Percentiles rank a stretch among this genome's conserved stretches.
Evolutionary conservation across 2,888 invertebrate species (phyloP).

Genomic region (Phortica okadai): DNA sequence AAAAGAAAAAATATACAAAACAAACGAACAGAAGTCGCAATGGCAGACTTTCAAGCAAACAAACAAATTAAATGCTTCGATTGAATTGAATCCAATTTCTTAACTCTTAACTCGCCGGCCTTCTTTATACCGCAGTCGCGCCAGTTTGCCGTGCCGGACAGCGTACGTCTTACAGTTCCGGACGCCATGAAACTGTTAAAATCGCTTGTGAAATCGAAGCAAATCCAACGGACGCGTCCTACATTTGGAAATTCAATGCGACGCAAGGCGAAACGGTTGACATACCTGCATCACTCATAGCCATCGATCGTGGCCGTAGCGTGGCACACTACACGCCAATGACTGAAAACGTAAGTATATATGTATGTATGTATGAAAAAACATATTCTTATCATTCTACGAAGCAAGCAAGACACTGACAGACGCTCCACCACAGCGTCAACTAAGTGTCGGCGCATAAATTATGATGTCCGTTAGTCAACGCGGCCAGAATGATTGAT

Average conservation of each 20-base stretch:
- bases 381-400: background rate
- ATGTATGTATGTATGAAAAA: too few species aligned
- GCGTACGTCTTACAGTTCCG: slow-evolving; percentile 84
- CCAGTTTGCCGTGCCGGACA: slow-evolving; percentile 85
- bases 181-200: slow-evolving; percentile 82
- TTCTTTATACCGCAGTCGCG: slow-evolving; percentile 32
- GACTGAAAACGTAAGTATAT: slow-evolving; percentile 79
- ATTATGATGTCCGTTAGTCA: slow-evolving; percentile 33
- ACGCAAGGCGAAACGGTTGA: slow-evolving; percentile 82
- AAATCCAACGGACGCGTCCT: slow-evolving; percentile 83
- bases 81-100: slow-evolving; percentile 2
- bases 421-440: background rate
- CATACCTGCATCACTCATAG: slow-evolving; percentile 81
- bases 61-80: background rate
- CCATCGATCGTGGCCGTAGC: slow-evolving; percentile 81
- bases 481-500: background rate
- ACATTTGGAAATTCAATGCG: slow-evolving; percentile 88
- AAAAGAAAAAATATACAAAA: background rate
- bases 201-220: slow-evolving; percentile 86
- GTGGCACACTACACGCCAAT: slow-evolving; percentile 84
- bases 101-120: background rate
- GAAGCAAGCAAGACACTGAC: background rate
- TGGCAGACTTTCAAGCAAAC: background rate
- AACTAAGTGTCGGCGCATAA: slow-evolving; percentile 39
- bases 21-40: background rate